These are phyloP conservation scores for Eubucco bourcierii DNA, from an alignment of 2,113 vertebrate species.

Conservation along the genomic window DNA sequence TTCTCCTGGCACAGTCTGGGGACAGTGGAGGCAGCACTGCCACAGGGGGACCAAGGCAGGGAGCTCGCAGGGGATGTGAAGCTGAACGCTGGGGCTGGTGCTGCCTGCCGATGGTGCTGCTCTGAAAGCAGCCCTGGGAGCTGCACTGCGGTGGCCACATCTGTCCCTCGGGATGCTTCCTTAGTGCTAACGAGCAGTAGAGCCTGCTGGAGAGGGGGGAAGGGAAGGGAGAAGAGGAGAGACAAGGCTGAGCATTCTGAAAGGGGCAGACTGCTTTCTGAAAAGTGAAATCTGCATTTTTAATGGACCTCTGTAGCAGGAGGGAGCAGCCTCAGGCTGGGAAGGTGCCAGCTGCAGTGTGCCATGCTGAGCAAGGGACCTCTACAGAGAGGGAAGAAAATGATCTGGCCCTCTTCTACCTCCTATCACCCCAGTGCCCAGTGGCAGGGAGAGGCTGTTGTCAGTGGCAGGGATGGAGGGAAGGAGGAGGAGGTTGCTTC, in stretches of 20 bases:
- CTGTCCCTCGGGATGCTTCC: neutral
- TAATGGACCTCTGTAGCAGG: neutral
- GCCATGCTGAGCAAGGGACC: neutral
- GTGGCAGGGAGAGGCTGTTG: neutral
- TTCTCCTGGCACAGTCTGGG: neutral
- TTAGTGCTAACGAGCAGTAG: too few species aligned
- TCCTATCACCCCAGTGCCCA: neutral
- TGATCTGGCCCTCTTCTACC: neutral
- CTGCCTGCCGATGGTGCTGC: neutral
- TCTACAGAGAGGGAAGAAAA: neutral
- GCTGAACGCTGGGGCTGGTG: neutral
- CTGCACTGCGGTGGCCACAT: neutral
- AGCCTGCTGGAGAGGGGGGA: too few species aligned
- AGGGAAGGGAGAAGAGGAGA: too few species aligned
- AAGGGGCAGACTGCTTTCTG: neutral
- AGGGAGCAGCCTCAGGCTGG: neutral
- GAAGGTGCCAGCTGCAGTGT: neutral
- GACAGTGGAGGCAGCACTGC: neutral
- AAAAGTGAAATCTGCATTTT: neutral
- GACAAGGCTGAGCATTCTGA: neutral
- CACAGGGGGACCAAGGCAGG: neutral
- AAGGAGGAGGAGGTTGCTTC: neutral
- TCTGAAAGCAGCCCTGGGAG: neutral
- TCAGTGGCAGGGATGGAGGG: neutral
- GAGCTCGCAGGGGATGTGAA: fast-evolving